Evolutionary conservation across 2,888 invertebrate genomes (phyloP).

Genomic region (Rhaphigaster nebulosa): DNA sequence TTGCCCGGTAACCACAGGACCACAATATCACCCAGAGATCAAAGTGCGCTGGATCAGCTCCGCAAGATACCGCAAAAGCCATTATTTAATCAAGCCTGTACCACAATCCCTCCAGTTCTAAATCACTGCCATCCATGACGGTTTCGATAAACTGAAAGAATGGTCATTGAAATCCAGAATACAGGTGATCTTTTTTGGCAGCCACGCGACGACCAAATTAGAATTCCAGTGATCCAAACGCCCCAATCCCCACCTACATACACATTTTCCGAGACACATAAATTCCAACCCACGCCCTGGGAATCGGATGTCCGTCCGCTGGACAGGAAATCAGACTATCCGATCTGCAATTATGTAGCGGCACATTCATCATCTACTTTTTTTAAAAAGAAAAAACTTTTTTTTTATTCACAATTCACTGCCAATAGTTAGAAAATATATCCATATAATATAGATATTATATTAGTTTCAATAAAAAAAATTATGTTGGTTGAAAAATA

Average conservation of each 20-base stretch:
- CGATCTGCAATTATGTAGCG: conserved; percentile 46
- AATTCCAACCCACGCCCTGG: conserved; percentile 13
- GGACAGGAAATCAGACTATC: conserved; percentile 36
- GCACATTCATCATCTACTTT: conserved; percentile 34
- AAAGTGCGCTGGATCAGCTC: conserved; percentile 7
- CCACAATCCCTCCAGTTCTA: not conserved
- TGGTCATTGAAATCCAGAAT: conserved; percentile 18
- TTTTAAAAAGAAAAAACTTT: not conserved
- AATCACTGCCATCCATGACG: not conserved
- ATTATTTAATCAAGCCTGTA: conserved; percentile 20
- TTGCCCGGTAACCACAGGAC: not conserved
- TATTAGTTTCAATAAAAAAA: too few relatives aligned
- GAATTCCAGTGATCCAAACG: conserved; percentile 17
- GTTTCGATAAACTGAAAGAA: not conserved
- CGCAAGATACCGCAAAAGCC: conserved; percentile 41
- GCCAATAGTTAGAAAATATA: not conserved
- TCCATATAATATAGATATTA: not conserved
- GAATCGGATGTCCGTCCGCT: conserved; percentile 46
- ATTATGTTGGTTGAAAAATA: too few relatives aligned
- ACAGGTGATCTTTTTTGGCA: conserved; percentile 22
- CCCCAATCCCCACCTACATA: not conserved
- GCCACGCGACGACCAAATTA: conserved; percentile 17
- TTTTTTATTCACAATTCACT: not conserved
- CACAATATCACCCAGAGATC: conserved; percentile 10
- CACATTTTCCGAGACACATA: conserved; percentile 49